phyloP scores from a whole-genome alignment of 1,140 invertebrate genomes.

The Scylla paramamosain region DNA sequence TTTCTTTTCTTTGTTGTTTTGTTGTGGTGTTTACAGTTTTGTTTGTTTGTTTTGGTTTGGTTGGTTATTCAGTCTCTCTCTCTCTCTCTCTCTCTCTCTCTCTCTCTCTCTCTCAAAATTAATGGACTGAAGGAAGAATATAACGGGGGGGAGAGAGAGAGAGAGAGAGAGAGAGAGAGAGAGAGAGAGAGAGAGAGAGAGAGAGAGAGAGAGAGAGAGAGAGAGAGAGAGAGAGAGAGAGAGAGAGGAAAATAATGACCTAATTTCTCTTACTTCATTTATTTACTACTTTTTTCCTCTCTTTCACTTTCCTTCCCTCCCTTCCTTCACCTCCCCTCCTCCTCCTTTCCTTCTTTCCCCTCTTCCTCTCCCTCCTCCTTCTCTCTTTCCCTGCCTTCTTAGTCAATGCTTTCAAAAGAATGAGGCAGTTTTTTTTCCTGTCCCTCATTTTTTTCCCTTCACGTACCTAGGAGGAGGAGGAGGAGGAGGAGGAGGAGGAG shows the following conservation, averaged over 20 bases:
- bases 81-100: no score
- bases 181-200: constrained; percentile 36
- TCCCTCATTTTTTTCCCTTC: background rate
- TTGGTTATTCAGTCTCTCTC: background rate
- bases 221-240: constrained; percentile 21
- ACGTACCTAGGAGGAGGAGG: no score
- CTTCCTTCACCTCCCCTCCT: background rate
- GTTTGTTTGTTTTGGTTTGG: background rate
- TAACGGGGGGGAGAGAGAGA: background rate
- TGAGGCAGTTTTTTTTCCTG: background rate
- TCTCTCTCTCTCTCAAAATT: no score
- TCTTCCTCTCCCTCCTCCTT: background rate
- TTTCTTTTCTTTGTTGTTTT: background rate
- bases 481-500: no score
- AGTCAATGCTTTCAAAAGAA: background rate
- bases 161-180: constrained; percentile 30
- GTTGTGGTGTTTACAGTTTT: background rate
- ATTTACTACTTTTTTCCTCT: background rate
- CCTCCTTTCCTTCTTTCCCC: background rate
- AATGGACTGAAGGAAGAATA: no score
- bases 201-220: background rate
- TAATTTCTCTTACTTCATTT: background rate
- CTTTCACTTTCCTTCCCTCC: background rate
- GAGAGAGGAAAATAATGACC: background rate
- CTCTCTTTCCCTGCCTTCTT: background rate